A percentile compares a stretch with the other conserved stretches of the same genome.
Conservation (phyloP, 2,113 vertebrate genomes). For the Caloenas nicobarica region DNA sequence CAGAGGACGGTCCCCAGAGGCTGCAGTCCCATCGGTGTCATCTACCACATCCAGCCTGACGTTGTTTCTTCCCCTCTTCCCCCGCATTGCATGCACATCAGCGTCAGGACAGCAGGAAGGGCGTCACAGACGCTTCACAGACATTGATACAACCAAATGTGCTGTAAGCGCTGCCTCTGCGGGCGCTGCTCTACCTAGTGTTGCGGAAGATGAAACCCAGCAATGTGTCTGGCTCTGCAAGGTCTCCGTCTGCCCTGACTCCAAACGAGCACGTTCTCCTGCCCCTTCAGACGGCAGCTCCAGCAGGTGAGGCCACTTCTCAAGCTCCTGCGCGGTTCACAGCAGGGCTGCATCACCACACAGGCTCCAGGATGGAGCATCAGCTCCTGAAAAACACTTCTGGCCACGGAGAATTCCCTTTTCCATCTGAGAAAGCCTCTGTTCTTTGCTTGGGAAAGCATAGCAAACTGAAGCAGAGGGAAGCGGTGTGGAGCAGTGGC, state of each 20-base stretch:
- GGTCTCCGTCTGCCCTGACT: background rate
- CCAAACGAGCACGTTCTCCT: background rate
- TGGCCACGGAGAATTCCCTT: background rate
- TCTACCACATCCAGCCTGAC: background rate
- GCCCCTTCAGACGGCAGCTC: background rate
- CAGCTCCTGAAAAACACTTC: background rate
- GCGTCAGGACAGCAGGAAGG: background rate
- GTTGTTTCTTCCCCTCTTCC: background rate
- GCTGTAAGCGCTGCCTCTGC: rapidly evolving
- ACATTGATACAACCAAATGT: background rate
- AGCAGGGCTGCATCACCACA: background rate
- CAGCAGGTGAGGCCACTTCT: background rate
- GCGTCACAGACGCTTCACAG: background rate
- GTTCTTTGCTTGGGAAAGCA: background rate
- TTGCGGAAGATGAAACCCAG: background rate
- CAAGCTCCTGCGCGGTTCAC: background rate
- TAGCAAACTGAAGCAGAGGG: background rate
- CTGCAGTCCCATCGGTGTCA: background rate
- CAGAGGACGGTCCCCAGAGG: background rate
- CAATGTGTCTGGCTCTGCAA: background rate
- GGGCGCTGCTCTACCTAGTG: background rate
- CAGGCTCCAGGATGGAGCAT: background rate
- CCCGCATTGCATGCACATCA: too few species aligned
- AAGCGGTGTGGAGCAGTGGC: background rate
- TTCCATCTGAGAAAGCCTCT: background rate